Base-by-base conservation (phyloP, 2,113 vertebrate genomes). In the Melanocharis versteri region DNA sequence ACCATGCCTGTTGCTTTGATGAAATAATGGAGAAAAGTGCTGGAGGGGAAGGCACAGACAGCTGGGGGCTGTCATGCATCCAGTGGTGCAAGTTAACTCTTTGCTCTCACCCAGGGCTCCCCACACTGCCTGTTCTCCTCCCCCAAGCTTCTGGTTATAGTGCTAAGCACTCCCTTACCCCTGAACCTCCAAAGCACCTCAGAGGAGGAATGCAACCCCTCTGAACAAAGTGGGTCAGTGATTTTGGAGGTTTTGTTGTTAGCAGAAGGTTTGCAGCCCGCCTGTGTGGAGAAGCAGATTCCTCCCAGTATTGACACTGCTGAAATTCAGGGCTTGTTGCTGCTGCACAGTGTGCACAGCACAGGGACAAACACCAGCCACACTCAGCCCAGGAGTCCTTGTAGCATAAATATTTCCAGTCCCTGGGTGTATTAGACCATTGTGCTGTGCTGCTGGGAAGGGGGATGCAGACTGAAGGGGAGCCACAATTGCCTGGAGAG, bases 1-100 rank as follows among this genome's bases (percentile, higher is more conserved):
- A 72, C 81, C 79, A 89, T 95, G 94, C 92, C 88, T 92, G 58
- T 89, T 91, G 73, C 92, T 92, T 97, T 97, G 96, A 94, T 94
- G 93, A 96, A 97, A 97, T 91, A 95, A 96, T 70, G 69, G 84
- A 95, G 88, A 88, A 86, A 92, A 93, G 85, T 1, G 30, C 91
- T 95, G 77, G 77, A 96, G 87, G 83, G 88, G 94, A 95, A 94
- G 91, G 83, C 91, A 79, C 65, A 76, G 95, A 77, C 96, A 94
- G 94, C 93, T 95, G 95, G 72, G 54, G 87, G 87, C 94, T 94
- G 73, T 95, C 85, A 89, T 87, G 75, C 83, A 88, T 61, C 66
- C 75, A 81, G 89, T 28, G 45, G 90, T 87, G 84, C 90, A 79
- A 26, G 40, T 96, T 96, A 96, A 96, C 94, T 95, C 91, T 89